These are phyloP conservation scores for Macrosiphum euphorbiae DNA, from an alignment of 2,888 invertebrate species.

Conservation along the genomic window DNA sequence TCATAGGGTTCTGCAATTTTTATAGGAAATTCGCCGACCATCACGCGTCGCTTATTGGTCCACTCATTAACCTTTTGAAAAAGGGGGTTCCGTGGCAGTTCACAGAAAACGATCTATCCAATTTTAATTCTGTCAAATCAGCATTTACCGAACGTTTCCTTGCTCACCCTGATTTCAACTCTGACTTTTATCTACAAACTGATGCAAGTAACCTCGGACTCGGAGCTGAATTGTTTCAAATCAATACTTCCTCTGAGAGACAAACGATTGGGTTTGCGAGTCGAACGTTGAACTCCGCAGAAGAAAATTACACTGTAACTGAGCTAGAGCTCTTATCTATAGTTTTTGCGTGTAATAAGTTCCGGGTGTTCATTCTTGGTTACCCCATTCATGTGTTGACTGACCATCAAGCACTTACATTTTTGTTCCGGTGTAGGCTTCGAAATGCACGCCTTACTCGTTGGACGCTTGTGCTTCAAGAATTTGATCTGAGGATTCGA, in stretches of 20 bases:
- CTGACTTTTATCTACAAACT: background rate
- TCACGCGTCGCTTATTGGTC: background rate
- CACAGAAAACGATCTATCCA: rapidly evolving
- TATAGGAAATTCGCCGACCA: slow-evolving; percentile 16
- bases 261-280: background rate
- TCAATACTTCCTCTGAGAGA: background rate
- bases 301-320: background rate
- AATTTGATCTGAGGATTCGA: background rate
- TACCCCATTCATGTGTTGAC: background rate
- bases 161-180: background rate
- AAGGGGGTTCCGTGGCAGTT: background rate
- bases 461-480: background rate
- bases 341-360: background rate
- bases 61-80: background rate
- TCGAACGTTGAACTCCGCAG: background rate
- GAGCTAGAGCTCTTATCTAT: background rate
- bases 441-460: background rate
- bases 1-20: slow-evolving; percentile 29
- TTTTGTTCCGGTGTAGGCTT: background rate
- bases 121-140: background rate
- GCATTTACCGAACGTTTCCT: background rate
- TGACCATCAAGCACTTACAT: background rate
- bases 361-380: background rate
- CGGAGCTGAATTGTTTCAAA: slow-evolving; percentile 2
- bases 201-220: background rate